Base-by-base conservation (phyloP, 2,113 vertebrate species). In the Gopherus evgoodei region DNA sequence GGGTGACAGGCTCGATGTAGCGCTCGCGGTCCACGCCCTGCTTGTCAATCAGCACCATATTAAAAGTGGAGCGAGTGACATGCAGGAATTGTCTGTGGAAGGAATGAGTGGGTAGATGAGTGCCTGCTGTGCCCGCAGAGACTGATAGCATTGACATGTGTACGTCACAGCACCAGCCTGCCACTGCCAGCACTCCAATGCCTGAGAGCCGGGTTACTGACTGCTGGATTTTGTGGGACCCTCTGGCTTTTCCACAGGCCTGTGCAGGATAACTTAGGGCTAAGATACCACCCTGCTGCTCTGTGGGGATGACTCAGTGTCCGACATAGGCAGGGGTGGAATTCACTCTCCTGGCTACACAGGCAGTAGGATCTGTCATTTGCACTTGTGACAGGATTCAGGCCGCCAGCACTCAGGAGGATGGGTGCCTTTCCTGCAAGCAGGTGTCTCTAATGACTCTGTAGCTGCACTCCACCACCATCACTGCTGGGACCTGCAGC, bases 41-140 rank as follows among this genome's bases (percentile, higher is more conserved):
- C 93, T 99, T 98, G 97, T 99, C 99, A 95, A 99, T 98, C 93
- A 99, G 98, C 93, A 99, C 98, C 96, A 99, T 98, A 85, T 98
- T 99, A 98, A 99, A 99, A 95, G 99, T 99, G 47, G 96, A 98
- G 13, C 98, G 98, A 52, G 99, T 99, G 94, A 99, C 98, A 84
- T 96, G 98, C 96, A 99, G 98, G 38, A 95, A 98, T 91, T 99
- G 99, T 97, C 99, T 99, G 96, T 31, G 88, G 91, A 94, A 14
- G 49, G 47, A 62, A 52, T n/a, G 72, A 49, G 12, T 22, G 0
- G 8, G 0, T 8, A 0, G 4, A 44, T 91, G 52, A 87, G 79
- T 35, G 6, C 13, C 25, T 16, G 8, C 6, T 35, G 2, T 16
- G 14, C 29, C 31, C 31, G 5, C 27, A 29, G 31, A 35, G 62